Conservation (phyloP, 2,797 vertebrate species). For the Staurois parvus region DNA sequence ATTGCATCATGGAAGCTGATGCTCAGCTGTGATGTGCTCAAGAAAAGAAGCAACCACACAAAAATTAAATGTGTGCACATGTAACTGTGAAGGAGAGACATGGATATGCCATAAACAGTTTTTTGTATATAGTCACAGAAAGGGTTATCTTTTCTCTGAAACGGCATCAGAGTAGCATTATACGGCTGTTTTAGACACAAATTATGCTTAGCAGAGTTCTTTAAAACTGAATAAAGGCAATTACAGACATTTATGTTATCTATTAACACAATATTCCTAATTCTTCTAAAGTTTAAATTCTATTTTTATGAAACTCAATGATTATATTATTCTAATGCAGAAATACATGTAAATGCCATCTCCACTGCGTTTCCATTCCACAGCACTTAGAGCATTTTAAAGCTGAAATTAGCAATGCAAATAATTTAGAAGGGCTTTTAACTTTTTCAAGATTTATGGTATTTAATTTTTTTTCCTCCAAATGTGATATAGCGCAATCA, state of each 20-base stretch:
- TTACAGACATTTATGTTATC: neutral
- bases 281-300: constrained; percentile 49
- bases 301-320: constrained; percentile 66
- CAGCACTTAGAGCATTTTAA: constrained; percentile 63
- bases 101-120: neutral
- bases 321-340: constrained; percentile 74
- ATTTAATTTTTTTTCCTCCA: constrained; percentile 35
- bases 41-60: neutral
- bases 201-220: neutral
- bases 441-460: constrained; percentile 45
- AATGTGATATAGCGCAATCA: constrained; percentile 20
- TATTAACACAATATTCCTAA: constrained; percentile 23
- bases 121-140: no score
- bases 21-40: no score
- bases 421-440: constrained; percentile 56
- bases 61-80: neutral
- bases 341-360: constrained; percentile 64
- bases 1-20: no score
- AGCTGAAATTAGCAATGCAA: constrained; percentile 64
- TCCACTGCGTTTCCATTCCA: constrained; percentile 60
- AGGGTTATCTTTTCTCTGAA: no score
- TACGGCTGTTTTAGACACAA: neutral
- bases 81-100: neutral
- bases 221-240: constrained; percentile 16
- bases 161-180: no score